phyloP scores from a whole-genome alignment of 2,113 vertebrate species.

The Odobenus rosmarus region DNA sequence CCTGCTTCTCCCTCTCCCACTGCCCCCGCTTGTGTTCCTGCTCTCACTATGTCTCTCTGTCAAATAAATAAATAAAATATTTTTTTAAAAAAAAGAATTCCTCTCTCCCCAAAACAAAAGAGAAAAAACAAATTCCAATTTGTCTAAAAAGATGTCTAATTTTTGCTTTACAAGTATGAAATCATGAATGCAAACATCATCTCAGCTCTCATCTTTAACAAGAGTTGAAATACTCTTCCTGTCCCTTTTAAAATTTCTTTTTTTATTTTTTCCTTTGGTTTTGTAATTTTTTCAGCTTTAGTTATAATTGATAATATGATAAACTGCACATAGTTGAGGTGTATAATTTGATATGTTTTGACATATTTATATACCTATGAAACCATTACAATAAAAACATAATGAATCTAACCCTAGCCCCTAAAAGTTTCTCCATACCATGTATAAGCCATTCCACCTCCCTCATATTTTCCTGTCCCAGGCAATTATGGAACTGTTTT shows the following conservation, averaged over 20 bases:
- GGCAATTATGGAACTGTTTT: neutral
- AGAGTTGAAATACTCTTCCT: neutral
- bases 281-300: neutral
- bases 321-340: neutral
- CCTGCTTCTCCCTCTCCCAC: no score
- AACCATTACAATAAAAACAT: neutral
- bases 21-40: no score
- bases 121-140: neutral
- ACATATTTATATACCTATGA: neutral
- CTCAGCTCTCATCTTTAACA: neutral
- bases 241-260: neutral
- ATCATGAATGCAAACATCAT: neutral
- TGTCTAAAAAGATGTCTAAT: neutral
- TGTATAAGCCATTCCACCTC: neutral
- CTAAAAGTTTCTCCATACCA: neutral
- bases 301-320: neutral
- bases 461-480: neutral
- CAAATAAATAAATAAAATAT: no score
- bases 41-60: no score
- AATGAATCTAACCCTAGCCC: neutral
- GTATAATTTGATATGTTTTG: neutral
- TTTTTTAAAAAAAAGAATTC: neutral
- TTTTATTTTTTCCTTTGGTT: neutral
- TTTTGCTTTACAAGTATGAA: constrained; percentile 16
- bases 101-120: neutral